phyloP scores from a whole-genome alignment of 2,113 vertebrate genomes.

The Megalops atlanticus region DNA sequence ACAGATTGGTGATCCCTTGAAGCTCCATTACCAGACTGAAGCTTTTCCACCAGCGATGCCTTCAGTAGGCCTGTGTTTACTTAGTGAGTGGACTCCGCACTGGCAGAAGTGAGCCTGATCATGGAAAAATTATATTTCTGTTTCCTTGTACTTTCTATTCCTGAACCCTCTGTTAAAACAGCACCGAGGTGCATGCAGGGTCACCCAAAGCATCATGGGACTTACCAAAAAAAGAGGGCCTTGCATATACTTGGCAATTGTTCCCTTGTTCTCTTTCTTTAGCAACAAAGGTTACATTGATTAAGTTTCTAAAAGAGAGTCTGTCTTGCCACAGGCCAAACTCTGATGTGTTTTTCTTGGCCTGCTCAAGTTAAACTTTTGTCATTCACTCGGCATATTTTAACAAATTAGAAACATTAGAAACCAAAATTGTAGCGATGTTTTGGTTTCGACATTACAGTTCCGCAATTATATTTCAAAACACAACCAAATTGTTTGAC shows the following conservation, averaged over 20 bases:
- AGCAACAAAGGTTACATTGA: conserved; percentile 76
- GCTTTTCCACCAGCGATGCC: not conserved
- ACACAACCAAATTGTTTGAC: conserved; percentile 74
- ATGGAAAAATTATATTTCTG: conserved; percentile 5
- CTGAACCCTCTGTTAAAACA: not conserved
- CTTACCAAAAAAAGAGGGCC: conserved; percentile 29
- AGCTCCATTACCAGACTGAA: not conserved
- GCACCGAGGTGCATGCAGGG: not conserved
- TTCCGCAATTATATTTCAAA: conserved; percentile 75
- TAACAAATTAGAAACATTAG: conserved; percentile 78
- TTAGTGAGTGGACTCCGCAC: not conserved
- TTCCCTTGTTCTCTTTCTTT: conserved; percentile 40
- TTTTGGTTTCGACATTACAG: conserved; percentile 71
- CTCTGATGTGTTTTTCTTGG: conserved; percentile 77
- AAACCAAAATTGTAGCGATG: conserved; percentile 66
- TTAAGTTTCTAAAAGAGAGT: conserved; percentile 71
- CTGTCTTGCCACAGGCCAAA: conserved; percentile 58
- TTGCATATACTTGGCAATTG: conserved; percentile 38
- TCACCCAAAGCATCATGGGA: conserved; percentile 22
- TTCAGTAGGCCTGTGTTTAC: not conserved
- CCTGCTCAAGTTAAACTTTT: conserved; percentile 61
- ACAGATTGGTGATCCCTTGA: not conserved
- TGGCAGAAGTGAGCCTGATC: not conserved
- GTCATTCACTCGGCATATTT: conserved; percentile 70
- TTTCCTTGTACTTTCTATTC: not conserved